phyloP scores from a whole-genome alignment of 2,888 invertebrate genomes.

The Torymus texanus region DNA sequence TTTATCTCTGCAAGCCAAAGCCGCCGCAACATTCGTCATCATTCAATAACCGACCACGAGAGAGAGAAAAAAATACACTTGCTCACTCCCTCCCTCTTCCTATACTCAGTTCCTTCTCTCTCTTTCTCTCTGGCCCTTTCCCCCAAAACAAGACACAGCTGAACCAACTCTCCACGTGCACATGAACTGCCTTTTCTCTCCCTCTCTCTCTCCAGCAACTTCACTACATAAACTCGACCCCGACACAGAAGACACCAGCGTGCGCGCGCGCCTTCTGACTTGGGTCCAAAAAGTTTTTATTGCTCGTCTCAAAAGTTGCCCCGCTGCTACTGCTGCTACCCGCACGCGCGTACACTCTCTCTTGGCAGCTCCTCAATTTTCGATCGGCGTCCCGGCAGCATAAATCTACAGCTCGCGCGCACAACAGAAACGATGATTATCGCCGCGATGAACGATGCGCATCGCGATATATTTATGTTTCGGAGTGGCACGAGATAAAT shows the following conservation, averaged over 20 bases:
- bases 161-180: too few species aligned
- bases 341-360: background rate
- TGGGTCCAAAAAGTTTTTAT: slow-evolving; percentile 48
- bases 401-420: slow-evolving; percentile 30
- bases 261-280: slow-evolving; percentile 8
- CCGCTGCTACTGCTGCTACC: background rate
- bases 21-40: too few species aligned
- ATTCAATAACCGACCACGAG: too few species aligned
- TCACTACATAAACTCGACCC: slow-evolving; percentile 7
- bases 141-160: too few species aligned
- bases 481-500: background rate
- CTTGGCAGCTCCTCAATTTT: slow-evolving; percentile 52
- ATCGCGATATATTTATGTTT: slow-evolving; percentile 29
- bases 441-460: slow-evolving; percentile 43
- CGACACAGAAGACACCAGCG: background rate
- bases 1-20: too few species aligned
- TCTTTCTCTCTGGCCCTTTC: too few species aligned
- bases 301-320: slow-evolving; percentile 44
- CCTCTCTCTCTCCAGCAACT: too few species aligned
- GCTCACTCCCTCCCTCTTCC: too few species aligned
- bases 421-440: slow-evolving; percentile 39
- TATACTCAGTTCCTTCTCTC: too few species aligned
- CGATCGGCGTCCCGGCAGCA: slow-evolving; percentile 42
- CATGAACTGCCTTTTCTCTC: too few species aligned
- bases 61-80: too few species aligned